Conservation (phyloP, 2,797 vertebrate species). For the Podargus strigoides region DNA sequence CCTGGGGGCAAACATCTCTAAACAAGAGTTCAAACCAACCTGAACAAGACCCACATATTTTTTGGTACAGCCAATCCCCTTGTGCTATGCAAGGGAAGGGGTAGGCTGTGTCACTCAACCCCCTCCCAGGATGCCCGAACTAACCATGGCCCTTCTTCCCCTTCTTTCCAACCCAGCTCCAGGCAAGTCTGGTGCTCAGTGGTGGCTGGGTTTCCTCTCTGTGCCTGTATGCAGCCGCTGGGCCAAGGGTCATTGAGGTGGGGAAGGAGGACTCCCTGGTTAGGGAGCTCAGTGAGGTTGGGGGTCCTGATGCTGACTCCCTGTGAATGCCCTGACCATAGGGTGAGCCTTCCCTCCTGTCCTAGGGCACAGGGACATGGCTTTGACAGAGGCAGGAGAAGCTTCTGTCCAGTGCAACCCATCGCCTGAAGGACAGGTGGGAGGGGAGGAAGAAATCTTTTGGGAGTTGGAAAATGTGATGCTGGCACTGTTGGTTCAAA, state of each 20-base stretch:
- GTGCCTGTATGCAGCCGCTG: rapidly evolving
- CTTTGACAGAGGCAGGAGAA: neutral
- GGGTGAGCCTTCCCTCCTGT: neutral
- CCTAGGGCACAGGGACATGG: rapidly evolving
- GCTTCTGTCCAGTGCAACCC: neutral
- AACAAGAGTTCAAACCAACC: neutral
- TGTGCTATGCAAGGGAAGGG: rapidly evolving
- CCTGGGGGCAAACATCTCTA: neutral
- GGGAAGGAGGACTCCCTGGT: neutral
- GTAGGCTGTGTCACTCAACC: neutral
- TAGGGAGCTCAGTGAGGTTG: neutral
- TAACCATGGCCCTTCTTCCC: neutral
- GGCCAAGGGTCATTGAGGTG: neutral
- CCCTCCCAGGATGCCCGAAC: neutral
- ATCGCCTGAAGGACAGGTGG: neutral
- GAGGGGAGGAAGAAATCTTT: neutral
- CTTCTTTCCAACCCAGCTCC: neutral
- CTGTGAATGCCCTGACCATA: neutral
- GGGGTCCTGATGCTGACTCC: neutral
- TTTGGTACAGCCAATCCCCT: neutral
- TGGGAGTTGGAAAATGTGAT: neutral
- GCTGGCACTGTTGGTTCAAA: neutral
- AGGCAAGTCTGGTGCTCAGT: neutral
- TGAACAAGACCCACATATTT: rapidly evolving
- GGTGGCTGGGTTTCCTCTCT: neutral